Conservation (phyloP, 2,888 invertebrate species). For the Tachina fera region DNA sequence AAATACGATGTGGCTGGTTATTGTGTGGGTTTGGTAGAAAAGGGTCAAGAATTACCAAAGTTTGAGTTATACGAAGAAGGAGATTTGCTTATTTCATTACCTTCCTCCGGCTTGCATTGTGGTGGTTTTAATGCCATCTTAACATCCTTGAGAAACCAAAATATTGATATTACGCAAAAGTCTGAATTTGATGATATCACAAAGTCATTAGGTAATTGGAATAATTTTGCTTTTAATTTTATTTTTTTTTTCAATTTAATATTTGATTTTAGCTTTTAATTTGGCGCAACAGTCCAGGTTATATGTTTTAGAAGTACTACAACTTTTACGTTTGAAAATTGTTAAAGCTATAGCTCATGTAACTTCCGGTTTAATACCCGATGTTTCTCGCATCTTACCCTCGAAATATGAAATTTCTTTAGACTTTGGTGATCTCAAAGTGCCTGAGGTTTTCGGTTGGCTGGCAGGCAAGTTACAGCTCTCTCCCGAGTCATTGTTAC, state of each 20-base stretch:
- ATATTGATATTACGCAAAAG: conserved; percentile 85
- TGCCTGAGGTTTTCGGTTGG: conserved; percentile 94
- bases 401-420: conserved; percentile 86
- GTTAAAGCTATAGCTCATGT: conserved; percentile 96
- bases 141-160: conserved; percentile 88
- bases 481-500: conserved; percentile 90
- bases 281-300: conserved; percentile 93
- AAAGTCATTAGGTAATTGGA: conserved; percentile 85
- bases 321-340: conserved; percentile 87
- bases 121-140: conserved; percentile 96
- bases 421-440: conserved; percentile 88
- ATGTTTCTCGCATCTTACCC: conserved; percentile 93
- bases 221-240: background rate
- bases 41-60: conserved; percentile 87
- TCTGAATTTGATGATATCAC: conserved; percentile 85
- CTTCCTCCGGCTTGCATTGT: conserved; percentile 96
- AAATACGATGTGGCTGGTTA: conserved; percentile 99
- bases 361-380: conserved; percentile 95
- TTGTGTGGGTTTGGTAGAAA: conserved; percentile 95
- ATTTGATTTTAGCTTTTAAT: conserved; percentile 86
- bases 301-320: conserved; percentile 90
- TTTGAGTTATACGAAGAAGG: conserved; percentile 87
- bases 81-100: conserved; percentile 92
- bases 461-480: conserved; percentile 90
- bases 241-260: background rate